phyloP scores from a whole-genome alignment of 1,140 invertebrate genomes.

The Nasonia giraulti region DNA sequence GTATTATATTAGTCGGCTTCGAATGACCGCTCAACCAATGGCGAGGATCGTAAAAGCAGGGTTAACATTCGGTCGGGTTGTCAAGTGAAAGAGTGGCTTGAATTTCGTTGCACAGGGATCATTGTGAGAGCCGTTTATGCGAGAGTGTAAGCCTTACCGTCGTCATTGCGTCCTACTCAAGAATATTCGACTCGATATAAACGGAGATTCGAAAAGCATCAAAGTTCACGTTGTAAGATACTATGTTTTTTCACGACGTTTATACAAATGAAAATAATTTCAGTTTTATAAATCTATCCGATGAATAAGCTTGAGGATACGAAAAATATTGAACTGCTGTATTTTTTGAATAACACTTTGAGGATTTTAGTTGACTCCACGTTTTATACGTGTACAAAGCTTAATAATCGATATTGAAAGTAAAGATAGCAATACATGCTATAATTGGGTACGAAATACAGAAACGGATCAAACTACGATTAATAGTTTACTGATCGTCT shows the following conservation, averaged over 20 bases:
- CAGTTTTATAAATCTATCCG: too few species aligned
- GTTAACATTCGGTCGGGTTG: constrained; percentile 73
- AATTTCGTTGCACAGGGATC: constrained; percentile 65
- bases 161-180: not conserved
- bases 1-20: constrained; percentile 73
- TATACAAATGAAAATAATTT: too few species aligned
- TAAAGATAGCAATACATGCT: too few species aligned
- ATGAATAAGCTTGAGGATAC: too few species aligned
- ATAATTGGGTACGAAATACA: too few species aligned
- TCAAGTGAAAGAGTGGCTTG: constrained; percentile 71
- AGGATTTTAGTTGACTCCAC: too few species aligned
- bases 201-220: not conserved
- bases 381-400: too few species aligned
- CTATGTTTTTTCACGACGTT: not conserved
- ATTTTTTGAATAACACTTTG: too few species aligned
- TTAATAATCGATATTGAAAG: too few species aligned
- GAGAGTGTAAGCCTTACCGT: constrained; percentile 42
- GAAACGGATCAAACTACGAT: too few species aligned
- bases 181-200: not conserved
- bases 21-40: constrained; percentile 67
- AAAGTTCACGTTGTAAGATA: not conserved
- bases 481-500: too few species aligned
- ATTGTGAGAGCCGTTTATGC: constrained; percentile 61
- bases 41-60: constrained; percentile 71
- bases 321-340: too few species aligned